A percentile compares a stretch with the other conserved stretches of the same genome.
Evolutionary conservation across 92 coral and sea anemone species (phyloP).

Genomic region (Pocillopora meandrina): DNA sequence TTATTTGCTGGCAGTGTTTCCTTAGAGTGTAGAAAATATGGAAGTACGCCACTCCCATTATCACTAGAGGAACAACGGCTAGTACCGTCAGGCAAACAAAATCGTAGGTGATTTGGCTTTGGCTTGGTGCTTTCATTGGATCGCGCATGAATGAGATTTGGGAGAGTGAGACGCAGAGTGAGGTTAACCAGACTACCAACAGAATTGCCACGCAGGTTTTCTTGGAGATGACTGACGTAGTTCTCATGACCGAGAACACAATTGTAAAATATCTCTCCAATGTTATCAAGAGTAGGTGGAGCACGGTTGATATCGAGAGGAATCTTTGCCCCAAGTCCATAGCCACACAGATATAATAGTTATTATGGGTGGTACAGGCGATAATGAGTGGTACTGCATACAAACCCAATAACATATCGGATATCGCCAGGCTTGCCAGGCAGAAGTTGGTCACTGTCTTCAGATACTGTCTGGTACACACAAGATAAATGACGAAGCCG

Average conservation of each 20-base stretch:
- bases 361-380: constrained; percentile 44
- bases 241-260: constrained; percentile 48
- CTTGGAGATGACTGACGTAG: constrained; percentile 41
- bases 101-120: constrained; percentile 45
- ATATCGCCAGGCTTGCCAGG: constrained; percentile 75
- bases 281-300: constrained; percentile 69
- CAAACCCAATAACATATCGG: constrained; percentile 71
- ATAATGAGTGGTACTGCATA: constrained; percentile 68
- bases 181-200: constrained; percentile 51
- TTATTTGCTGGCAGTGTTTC: constrained; percentile 61
- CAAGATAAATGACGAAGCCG: constrained; percentile 60
- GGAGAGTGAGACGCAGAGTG: constrained; percentile 53
- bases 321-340: constrained; percentile 81
- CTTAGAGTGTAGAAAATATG: constrained; percentile 65
- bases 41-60: constrained; percentile 69
- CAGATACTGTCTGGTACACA: constrained; percentile 44
- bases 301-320: constrained; percentile 71
- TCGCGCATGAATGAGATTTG: constrained; percentile 62
- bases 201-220: constrained; percentile 24
- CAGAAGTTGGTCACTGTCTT: constrained; percentile 71
- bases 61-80: constrained; percentile 58
- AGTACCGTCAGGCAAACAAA: constrained; percentile 50
- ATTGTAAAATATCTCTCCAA: constrained; percentile 77
- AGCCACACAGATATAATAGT: constrained; percentile 55
- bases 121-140: constrained; percentile 14